Conservation (phyloP, 2,888 invertebrate species). For the Noctua janthe region DNA sequence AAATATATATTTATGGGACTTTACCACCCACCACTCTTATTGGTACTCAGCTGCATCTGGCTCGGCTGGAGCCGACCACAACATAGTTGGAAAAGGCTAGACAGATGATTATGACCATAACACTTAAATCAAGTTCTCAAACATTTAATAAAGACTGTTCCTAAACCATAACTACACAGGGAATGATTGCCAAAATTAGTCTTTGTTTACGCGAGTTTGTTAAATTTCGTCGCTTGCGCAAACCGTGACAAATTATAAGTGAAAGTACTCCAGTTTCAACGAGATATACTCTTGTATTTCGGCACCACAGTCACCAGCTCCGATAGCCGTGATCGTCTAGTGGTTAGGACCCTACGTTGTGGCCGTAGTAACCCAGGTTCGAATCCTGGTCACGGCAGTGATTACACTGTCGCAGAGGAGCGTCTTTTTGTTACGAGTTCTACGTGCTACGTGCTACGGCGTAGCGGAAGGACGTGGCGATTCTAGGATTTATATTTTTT, state of each 20-base stretch:
- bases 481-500: background rate
- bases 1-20: background rate
- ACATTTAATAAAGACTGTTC: background rate
- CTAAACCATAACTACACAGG: background rate
- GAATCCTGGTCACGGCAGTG: slow-evolving; percentile 91
- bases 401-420: slow-evolving; percentile 67
- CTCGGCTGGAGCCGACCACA: background rate
- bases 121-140: background rate
- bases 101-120: background rate
- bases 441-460: slow-evolving; percentile 17
- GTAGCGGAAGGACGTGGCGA: background rate
- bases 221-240: slow-evolving; percentile 9
- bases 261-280: slow-evolving; percentile 33
- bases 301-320: slow-evolving; percentile 66
- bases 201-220: background rate
- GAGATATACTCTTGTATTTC: slow-evolving; percentile 31
- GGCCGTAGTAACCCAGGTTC: slow-evolving; percentile 94
- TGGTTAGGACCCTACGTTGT: slow-evolving; percentile 94
- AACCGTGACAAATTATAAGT: slow-evolving; percentile 27
- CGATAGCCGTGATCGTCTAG: slow-evolving; percentile 84
- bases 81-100: background rate
- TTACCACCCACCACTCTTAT: background rate
- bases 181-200: background rate
- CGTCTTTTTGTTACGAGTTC: slow-evolving; percentile 1
- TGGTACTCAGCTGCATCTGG: background rate